These are phyloP conservation scores for Columba livia DNA, from an alignment of 2,113 vertebrate genomes.

Conservation along the genomic window DNA sequence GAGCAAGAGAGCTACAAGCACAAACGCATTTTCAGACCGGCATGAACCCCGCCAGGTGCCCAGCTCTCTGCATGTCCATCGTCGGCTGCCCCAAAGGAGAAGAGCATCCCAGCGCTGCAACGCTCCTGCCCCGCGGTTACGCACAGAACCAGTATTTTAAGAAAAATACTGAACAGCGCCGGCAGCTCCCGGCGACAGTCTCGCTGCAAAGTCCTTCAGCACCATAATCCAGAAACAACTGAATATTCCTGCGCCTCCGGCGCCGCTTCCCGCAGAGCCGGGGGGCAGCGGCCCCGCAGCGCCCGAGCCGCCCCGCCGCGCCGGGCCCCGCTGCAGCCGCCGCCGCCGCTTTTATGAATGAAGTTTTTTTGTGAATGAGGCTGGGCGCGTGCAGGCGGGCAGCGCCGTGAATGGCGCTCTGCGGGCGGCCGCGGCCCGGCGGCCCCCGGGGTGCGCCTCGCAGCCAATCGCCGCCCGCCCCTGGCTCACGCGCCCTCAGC, in stretches of 20 bases:
- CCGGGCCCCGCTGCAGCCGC: neutral
- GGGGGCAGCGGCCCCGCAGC: neutral
- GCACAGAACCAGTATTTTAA: neutral
- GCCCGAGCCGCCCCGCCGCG: neutral
- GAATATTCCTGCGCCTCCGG: neutral
- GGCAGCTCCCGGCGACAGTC: neutral
- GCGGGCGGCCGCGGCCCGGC: constrained; percentile 84
- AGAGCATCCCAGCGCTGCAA: neutral
- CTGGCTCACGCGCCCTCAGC: constrained; percentile 86
- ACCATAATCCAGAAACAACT: neutral
- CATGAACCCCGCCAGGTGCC: neutral
- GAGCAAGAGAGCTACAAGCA: neutral
- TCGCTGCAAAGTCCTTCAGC: constrained; percentile 3
- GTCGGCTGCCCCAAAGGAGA: neutral
- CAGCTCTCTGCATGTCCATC: neutral
- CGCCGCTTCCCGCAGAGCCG: neutral
- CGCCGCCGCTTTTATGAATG: constrained; percentile 87
- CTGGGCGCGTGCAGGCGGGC: constrained; percentile 77
- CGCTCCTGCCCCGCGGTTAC: neutral
- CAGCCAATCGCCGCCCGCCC: constrained; percentile 81
- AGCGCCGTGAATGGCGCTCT: constrained; percentile 87
- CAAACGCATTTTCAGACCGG: neutral
- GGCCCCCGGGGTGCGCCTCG: constrained; percentile 71
- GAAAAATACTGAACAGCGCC: neutral
- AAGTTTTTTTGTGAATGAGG: constrained; percentile 86